Conservation (phyloP, 1,140 invertebrate genomes). For the Fopius arisanus region DNA sequence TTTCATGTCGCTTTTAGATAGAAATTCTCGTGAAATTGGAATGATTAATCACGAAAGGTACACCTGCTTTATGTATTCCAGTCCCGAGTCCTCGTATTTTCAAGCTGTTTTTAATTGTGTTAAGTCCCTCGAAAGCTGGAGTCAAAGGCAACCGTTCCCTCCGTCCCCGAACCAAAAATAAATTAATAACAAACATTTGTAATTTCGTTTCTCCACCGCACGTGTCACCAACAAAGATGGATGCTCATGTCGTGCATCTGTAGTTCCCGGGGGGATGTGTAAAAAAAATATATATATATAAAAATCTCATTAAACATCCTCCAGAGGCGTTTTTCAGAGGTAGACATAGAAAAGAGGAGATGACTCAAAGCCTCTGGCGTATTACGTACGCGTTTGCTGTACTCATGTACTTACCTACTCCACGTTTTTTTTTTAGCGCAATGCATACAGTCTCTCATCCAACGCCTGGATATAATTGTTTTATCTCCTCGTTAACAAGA, state of each 20-base stretch:
- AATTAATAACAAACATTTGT: neutral
- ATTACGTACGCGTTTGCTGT: constrained; percentile 12
- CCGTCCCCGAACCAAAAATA: too few species aligned
- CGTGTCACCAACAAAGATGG: neutral
- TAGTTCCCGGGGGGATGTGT: neutral
- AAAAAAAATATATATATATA: too few species aligned
- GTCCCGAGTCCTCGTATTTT: too few species aligned
- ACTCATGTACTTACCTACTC: constrained; percentile 3
- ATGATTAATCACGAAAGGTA: too few species aligned
- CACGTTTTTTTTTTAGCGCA: neutral
- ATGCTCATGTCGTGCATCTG: neutral
- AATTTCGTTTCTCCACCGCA: neutral
- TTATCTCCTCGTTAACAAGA: constrained; percentile 11
- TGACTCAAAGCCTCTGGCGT: constrained; percentile 9
- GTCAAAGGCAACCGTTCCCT: too few species aligned
- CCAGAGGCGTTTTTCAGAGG: constrained; percentile 12
- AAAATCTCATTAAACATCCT: constrained; percentile 14
- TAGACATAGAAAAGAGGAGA: constrained; percentile 4
- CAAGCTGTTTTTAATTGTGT: too few species aligned
- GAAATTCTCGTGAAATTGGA: too few species aligned
- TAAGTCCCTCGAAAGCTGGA: too few species aligned
- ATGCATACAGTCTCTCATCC: neutral
- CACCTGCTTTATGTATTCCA: too few species aligned
- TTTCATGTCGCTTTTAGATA: too few species aligned
- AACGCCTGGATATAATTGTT: constrained; percentile 13